These are phyloP conservation scores for Aphelinus atriplicis DNA, from an alignment of 1,140 invertebrate species.

Conservation along the genomic window DNA sequence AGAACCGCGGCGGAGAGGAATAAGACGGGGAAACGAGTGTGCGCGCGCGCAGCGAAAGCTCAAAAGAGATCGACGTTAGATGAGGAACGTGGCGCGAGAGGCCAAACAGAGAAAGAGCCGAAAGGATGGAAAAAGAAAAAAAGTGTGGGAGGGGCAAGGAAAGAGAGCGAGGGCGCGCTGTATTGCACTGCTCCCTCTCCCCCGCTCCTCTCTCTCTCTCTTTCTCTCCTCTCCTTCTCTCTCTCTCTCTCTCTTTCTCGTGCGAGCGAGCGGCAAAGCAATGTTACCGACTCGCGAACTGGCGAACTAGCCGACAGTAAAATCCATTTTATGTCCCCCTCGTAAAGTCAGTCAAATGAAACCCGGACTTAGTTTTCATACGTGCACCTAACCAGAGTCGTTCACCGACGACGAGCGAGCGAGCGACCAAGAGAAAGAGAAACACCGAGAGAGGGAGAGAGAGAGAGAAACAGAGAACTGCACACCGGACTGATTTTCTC, in stretches of 20 bases:
- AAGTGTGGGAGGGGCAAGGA: slow-evolving; percentile 13
- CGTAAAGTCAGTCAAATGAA: slow-evolving; percentile 65
- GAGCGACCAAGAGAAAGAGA: no score
- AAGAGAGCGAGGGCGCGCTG: slow-evolving; percentile 37
- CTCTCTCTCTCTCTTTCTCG: no score
- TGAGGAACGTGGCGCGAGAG: slow-evolving; percentile 26
- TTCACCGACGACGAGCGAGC: slow-evolving; percentile 8
- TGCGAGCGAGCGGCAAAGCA: slow-evolving; percentile 46
- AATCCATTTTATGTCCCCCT: slow-evolving; percentile 63
- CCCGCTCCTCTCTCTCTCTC: no score
- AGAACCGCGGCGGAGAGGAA: slow-evolving; percentile 1
- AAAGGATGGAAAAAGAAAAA: slow-evolving; percentile 8
- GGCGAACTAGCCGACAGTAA: slow-evolving; percentile 65
- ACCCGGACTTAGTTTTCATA: slow-evolving; percentile 64
- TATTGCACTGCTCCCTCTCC: slow-evolving; percentile 55
- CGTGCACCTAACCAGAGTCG: slow-evolving; percentile 51
- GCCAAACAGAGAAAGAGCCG: slow-evolving; percentile 7
- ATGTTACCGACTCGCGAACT: slow-evolving; percentile 64
- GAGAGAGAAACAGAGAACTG: background rate
- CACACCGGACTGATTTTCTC: slow-evolving; percentile 35
- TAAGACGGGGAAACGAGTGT: slow-evolving; percentile 10
- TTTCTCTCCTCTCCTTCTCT: no score
- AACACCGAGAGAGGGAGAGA: slow-evolving; percentile 20
- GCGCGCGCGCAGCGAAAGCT: slow-evolving; percentile 26
- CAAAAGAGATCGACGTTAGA: slow-evolving; percentile 32